Percentiles rank a stretch among this genome's conserved stretches.
These are phyloP conservation scores for Thalassaphorura encarpata DNA, from an alignment of 1,140 invertebrate species.

Conservation along the genomic window DNA sequence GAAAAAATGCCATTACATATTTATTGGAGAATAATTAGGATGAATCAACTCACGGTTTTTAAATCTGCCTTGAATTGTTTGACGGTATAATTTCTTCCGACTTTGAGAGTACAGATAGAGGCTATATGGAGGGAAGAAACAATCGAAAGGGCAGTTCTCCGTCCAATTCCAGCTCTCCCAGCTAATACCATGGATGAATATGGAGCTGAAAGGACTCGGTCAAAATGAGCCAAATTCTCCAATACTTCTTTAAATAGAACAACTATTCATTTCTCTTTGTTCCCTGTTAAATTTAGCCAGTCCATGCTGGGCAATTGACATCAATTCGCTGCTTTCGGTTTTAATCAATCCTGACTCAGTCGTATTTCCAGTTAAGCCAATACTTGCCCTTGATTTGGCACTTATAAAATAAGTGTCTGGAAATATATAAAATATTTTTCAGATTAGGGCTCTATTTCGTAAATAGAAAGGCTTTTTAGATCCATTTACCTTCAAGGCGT, in stretches of 20 bases:
- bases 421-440: not conserved
- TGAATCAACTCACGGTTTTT: slow-evolving; percentile 44
- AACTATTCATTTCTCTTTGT: slow-evolving; percentile 46
- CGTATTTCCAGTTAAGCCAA: no score
- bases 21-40: slow-evolving; percentile 3
- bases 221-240: slow-evolving; percentile 50
- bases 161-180: slow-evolving; percentile 64
- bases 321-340: not conserved
- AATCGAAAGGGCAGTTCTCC: slow-evolving; percentile 60
- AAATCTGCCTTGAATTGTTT: slow-evolving; percentile 56
- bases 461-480: no score
- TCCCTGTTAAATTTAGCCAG: slow-evolving; percentile 56
- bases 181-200: slow-evolving; percentile 60
- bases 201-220: slow-evolving; percentile 49
- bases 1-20: slow-evolving; percentile 6
- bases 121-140: slow-evolving; percentile 60
- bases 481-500: not conserved
- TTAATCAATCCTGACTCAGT: not conserved
- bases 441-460: not conserved
- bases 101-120: slow-evolving; percentile 51
- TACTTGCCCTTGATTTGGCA: no score
- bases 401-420: slow-evolving; percentile 1
- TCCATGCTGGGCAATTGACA: slow-evolving; percentile 42
- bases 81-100: slow-evolving; percentile 46
- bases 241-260: slow-evolving; percentile 56